Percentiles rank a stretch among this genome's conserved stretches.
These are phyloP conservation scores for Synodontis membranacea DNA, from an alignment of 2,113 vertebrate genomes.

Conservation along the genomic window DNA sequence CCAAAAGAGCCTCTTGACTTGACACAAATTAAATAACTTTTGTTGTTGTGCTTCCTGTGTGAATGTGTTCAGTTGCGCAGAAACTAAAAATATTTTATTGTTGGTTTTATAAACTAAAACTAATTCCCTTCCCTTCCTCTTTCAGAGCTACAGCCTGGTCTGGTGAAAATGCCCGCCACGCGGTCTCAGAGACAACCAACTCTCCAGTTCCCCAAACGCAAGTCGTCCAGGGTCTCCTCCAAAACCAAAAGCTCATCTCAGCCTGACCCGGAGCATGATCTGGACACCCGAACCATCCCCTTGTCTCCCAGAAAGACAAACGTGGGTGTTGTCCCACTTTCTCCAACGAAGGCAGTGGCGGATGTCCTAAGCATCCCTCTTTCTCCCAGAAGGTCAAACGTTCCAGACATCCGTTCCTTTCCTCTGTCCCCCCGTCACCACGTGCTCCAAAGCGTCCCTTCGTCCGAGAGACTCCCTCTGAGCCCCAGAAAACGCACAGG, in stretches of 20 bases:
- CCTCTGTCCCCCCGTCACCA: constrained; percentile 12
- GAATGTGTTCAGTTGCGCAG: background rate
- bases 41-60: background rate
- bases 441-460: background rate
- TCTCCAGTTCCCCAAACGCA: constrained; percentile 81
- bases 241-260: constrained; percentile 39
- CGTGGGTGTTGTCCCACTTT: constrained; percentile 9
- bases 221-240: constrained; percentile 59
- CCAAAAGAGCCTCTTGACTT: too few species aligned
- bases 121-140: background rate
- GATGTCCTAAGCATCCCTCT: background rate
- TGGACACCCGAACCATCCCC: background rate
- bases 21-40: too few species aligned
- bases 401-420: background rate
- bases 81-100: too few species aligned
- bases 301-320: background rate
- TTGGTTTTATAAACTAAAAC: too few species aligned
- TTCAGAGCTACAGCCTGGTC: constrained; percentile 3
- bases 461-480: constrained; percentile 71
- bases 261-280: background rate
- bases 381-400: background rate
- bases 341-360: background rate
- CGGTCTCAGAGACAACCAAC: constrained; percentile 77
- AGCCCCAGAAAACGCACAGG: constrained; percentile 91
- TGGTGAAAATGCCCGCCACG: constrained; percentile 77